A percentile compares a stretch with the other conserved stretches of the same genome.
Conservation (phyloP, 2,797 vertebrate genomes). For the Premnoplex brunnescens region DNA sequence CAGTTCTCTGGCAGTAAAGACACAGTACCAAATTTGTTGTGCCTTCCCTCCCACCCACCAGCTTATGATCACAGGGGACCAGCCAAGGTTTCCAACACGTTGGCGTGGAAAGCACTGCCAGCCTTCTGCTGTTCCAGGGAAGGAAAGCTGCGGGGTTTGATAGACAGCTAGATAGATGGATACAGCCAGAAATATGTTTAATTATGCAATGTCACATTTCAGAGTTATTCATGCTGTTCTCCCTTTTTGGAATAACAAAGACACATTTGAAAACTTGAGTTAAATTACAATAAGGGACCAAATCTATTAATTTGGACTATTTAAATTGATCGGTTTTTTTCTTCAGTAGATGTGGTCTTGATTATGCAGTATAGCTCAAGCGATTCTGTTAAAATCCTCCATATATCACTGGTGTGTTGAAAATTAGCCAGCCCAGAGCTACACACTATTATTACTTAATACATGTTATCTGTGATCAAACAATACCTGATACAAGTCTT, state of each 20-base stretch:
- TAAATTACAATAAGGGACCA: slow-evolving; percentile 45
- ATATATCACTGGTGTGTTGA: slow-evolving; percentile 6
- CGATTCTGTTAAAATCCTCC: slow-evolving; percentile 10
- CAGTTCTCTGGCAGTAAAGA: neutral
- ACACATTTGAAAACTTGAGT: slow-evolving; percentile 33
- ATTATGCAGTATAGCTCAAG: slow-evolving; percentile 6
- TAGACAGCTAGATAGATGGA: neutral
- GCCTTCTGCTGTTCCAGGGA: neutral
- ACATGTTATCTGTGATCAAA: slow-evolving; percentile 32
- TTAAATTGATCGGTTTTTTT: slow-evolving; percentile 19
- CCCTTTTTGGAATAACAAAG: slow-evolving; percentile 30
- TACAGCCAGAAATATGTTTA: neutral
- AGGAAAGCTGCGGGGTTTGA: neutral
- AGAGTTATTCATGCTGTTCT: neutral
- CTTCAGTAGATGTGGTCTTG: slow-evolving; percentile 9
- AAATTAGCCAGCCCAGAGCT: slow-evolving; percentile 50
- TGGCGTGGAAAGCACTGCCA: neutral
- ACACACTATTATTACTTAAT: slow-evolving; percentile 12
- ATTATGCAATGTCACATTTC: slow-evolving; percentile 40
- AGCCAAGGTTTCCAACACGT: neutral
- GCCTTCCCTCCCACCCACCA: neutral
- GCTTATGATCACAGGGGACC: neutral
- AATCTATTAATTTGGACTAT: slow-evolving; percentile 17
- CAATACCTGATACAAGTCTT: neutral
- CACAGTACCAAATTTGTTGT: neutral